Percentiles rank a stretch among this genome's conserved stretches.
phyloP scores from a whole-genome alignment of 2,888 invertebrate genomes.

The Hydroisotoma schaefferi region DNA sequence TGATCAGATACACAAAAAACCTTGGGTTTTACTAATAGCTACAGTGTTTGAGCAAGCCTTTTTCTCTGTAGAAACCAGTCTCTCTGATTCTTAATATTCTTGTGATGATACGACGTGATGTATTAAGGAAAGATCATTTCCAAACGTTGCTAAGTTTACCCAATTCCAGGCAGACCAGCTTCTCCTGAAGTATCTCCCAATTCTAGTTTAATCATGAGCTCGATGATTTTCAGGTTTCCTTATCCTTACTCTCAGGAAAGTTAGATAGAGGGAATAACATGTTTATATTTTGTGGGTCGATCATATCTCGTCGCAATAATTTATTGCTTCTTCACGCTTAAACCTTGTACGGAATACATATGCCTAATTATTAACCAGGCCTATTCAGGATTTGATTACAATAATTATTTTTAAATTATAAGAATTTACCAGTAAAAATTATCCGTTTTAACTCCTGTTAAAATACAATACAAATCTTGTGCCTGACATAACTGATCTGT shows the following conservation, averaged over 20 bases:
- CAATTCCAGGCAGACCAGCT: background rate
- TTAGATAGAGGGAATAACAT: background rate
- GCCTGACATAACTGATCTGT: conserved; percentile 35
- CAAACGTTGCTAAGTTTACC: background rate
- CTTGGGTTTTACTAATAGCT: background rate
- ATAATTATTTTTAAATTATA: conserved; percentile 45
- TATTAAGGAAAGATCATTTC: conserved; percentile 6
- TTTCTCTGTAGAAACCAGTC: conserved; percentile 9
- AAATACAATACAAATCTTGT: conserved; percentile 35
- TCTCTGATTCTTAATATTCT: conserved; percentile 9
- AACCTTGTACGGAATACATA: conserved; percentile 37
- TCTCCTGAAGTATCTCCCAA: background rate
- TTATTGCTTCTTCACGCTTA: conserved; percentile 44
- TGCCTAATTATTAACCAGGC: conserved; percentile 39
- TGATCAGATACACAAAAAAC: background rate
- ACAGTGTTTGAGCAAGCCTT: background rate
- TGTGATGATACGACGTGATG: conserved; percentile 18
- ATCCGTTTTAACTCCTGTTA: conserved; percentile 45
- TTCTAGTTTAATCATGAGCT: too few relatives aligned
- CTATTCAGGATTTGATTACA: conserved; percentile 38
- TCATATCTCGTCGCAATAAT: conserved; percentile 36
- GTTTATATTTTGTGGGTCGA: background rate
- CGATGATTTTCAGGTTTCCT: too few relatives aligned
- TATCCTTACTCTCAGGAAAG: too few relatives aligned
- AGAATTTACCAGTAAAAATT: conserved; percentile 43